Base-by-base conservation (phyloP, 2,113 vertebrate genomes). In the Vulpes vulpes region DNA sequence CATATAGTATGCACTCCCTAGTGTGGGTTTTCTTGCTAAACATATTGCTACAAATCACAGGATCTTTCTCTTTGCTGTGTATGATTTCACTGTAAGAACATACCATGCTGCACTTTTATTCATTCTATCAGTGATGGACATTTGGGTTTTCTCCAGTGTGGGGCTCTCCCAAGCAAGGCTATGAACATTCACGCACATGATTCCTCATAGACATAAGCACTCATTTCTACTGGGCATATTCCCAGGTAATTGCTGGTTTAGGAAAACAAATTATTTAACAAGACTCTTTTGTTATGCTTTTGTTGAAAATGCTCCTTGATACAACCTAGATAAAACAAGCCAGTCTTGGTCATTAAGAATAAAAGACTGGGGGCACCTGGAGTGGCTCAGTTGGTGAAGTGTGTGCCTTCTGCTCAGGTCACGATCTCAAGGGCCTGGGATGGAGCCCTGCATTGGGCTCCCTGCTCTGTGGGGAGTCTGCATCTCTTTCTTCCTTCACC, bases 71-170 rank as follows among this genome's bases (percentile, higher is more conserved):
- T 23, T 2, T 10, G 11, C 59, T 11, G 25, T 14, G 25, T 19
- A 19, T 2, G 3, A 23, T 0, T 16, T 22, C 12, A 19, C 4
- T 2, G 43, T 7, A 3, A 3, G 43, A 1, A 19, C 14, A 43
- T 0, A 20, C 16, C 14, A 5, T 0, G 14, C 16, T 51, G 19
- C 2, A 9, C 25, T 49, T 0, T 11, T 6, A 35, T 1, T 30
- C 57, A 30, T 2, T 32, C 65, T 22, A 0, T 7, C 2, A 9
- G 55, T 19, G 30, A 25, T 1, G 38, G 65, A 71, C 43, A 32
- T 0, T 0, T 35, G 32, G 11, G 7, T 0, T 53, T 60, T 59
- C 59, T 43, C 86, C 59, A 20, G 81, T 5, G 10, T 22, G 17
- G 11, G 51, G 49, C 25, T 43, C 5, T 25, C 49, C 73, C 9